These are phyloP conservation scores for Eilema caniola DNA, from an alignment of 2,888 invertebrate species.

Conservation along the genomic window DNA sequence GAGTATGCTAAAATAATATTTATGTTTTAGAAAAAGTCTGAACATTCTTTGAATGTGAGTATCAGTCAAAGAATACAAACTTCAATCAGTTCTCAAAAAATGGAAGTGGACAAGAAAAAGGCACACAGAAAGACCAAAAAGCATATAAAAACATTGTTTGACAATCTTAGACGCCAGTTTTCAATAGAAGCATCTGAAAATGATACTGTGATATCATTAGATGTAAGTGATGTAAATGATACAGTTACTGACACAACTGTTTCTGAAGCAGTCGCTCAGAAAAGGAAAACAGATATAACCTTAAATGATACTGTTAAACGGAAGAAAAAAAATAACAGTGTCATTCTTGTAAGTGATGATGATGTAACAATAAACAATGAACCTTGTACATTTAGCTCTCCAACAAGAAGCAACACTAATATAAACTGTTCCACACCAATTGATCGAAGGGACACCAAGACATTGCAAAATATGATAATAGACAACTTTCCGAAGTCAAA, in stretches of 20 bases:
- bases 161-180: constrained; percentile 24
- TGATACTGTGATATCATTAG: constrained; percentile 7
- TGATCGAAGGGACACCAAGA: constrained; percentile 27
- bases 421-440: constrained; percentile 71
- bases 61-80: constrained; percentile 43
- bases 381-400: constrained; percentile 40
- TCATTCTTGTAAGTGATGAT: constrained; percentile 59
- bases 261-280: constrained; percentile 12
- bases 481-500: constrained; percentile 37
- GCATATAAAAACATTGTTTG: constrained; percentile 41
- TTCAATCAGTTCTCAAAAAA: constrained; percentile 48
- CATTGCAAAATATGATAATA: constrained; percentile 38
- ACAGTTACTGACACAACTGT: neutral
- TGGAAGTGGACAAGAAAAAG: constrained; percentile 47
- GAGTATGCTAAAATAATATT: too few relatives aligned
- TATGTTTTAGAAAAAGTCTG: constrained; percentile 53
- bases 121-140: constrained; percentile 31
- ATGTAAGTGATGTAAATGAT: constrained; percentile 15
- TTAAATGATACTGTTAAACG: constrained; percentile 12
- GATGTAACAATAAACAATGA: constrained; percentile 46
- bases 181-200: constrained; percentile 19
- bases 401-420: constrained; percentile 42
- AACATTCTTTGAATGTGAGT: constrained; percentile 37
- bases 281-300: constrained; percentile 32
- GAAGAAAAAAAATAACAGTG: constrained; percentile 32